Evolutionary conservation across 2,113 vertebrate genomes (phyloP), one percentile per base, ranked within the genome.

Genomic region (Notothenia rossii): DNA sequence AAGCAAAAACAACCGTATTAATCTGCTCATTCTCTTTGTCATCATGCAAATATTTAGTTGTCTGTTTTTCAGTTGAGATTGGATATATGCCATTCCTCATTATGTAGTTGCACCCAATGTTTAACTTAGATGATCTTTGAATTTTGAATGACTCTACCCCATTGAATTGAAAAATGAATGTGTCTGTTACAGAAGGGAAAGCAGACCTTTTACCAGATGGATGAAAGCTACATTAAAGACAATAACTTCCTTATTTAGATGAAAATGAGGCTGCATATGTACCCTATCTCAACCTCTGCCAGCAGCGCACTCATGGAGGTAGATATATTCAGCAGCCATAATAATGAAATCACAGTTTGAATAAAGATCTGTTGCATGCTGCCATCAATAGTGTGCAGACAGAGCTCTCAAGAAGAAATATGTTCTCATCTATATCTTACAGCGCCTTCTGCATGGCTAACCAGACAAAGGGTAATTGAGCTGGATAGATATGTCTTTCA

Each of bases 381-480:
- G 54, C 48, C 64, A 49, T 80, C 60, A 81, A 59, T 46, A 7
- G 22, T 15, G 54, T 62, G 53, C 69, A 59, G 18, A 63, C 45
- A 62, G 50, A 46, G 40, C 51, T 77, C 71, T 11, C 25, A 36
- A 86, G 76, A 84, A 78, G 87, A 78, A 87, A 81, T 67, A 64
- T 74, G 68, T 70, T 66, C 86, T 87, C 71, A 68, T 90, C 71
- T 80, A 65, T 85, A 87, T 86, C 73, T 81, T 65, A 67, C 72
- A 84, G 54, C 4, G 6, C 40, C 68, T 90, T 89, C 75, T 87
- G 88, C 90, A 81, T 80, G 84, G 83, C 81, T 83, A 77, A 80
- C 48, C 83, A 86, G 82, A 90, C 86, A 91, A 88, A 82, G 60
- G 68, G 84, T 90, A 85, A 92, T 85, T 73, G 88, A 92, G 79